phyloP scores from a whole-genome alignment of 2,888 invertebrate species.

The Biston stratarius region DNA sequence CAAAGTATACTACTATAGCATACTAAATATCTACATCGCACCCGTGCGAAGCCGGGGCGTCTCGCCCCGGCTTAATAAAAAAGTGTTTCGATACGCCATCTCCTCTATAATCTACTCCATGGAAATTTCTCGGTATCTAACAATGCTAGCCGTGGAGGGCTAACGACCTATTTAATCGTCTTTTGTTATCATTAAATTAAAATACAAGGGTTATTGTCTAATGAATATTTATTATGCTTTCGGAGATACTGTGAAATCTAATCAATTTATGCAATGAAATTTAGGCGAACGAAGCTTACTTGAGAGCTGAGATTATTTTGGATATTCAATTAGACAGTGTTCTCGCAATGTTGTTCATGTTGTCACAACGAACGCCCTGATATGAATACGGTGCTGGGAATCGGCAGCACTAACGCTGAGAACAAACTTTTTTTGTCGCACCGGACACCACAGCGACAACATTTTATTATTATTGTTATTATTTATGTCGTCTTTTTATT shows the following conservation, averaged over 20 bases:
- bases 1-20: no score
- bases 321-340: not conserved
- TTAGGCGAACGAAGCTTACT: constrained; percentile 15
- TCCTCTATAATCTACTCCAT: not conserved
- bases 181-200: constrained; percentile 34
- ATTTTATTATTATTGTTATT: no score
- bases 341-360: not conserved
- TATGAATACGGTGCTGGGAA: no score
- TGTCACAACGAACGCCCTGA: no score
- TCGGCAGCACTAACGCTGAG: no score
- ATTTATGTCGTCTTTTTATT: no score
- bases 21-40: no score
- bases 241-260: constrained; percentile 32
- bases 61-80: no score
- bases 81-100: not conserved
- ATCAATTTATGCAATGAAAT: constrained; percentile 26
- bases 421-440: no score
- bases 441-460: no score
- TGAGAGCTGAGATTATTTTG: constrained; percentile 7
- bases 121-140: constrained; percentile 25
- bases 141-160: constrained; percentile 30
- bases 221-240: constrained; percentile 34
- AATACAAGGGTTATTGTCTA: constrained; percentile 34
- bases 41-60: no score
- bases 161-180: constrained; percentile 33